phyloP scores from a whole-genome alignment of 2,113 vertebrate genomes.

The Pygoscelis adeliae region DNA sequence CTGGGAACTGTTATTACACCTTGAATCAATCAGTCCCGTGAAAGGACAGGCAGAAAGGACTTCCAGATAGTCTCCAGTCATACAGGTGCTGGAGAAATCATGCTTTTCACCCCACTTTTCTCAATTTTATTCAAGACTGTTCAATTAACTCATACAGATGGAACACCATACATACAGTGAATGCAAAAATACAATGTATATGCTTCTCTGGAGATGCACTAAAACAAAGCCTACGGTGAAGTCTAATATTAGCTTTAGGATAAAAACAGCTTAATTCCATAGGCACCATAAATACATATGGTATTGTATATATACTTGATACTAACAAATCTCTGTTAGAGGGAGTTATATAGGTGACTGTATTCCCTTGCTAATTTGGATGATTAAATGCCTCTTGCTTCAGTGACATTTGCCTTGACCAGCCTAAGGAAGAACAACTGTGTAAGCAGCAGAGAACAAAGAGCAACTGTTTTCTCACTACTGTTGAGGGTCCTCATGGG shows the following conservation, averaged over 20 bases:
- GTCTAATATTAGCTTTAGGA: background rate
- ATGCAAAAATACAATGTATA: background rate
- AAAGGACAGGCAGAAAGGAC: background rate
- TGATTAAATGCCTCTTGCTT: background rate
- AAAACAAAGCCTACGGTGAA: background rate
- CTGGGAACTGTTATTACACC: background rate
- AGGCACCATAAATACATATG: background rate
- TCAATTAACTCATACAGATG: background rate
- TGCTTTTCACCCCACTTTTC: background rate
- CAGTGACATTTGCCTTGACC: background rate
- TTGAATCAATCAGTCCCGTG: background rate
- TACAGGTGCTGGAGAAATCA: background rate
- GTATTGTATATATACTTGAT: background rate
- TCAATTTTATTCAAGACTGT: background rate
- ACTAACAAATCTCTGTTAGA: background rate
- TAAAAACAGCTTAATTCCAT: background rate
- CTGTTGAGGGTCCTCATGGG: background rate
- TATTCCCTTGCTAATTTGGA: background rate
- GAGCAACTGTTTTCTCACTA: background rate
- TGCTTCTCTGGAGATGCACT: background rate
- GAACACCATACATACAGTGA: background rate
- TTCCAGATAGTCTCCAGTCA: background rate
- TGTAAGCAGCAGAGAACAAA: background rate
- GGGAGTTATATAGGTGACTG: background rate
- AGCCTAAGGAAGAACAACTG: background rate